phyloP scores from a whole-genome alignment of 2,888 invertebrate genomes.

The Melieria picta region DNA sequence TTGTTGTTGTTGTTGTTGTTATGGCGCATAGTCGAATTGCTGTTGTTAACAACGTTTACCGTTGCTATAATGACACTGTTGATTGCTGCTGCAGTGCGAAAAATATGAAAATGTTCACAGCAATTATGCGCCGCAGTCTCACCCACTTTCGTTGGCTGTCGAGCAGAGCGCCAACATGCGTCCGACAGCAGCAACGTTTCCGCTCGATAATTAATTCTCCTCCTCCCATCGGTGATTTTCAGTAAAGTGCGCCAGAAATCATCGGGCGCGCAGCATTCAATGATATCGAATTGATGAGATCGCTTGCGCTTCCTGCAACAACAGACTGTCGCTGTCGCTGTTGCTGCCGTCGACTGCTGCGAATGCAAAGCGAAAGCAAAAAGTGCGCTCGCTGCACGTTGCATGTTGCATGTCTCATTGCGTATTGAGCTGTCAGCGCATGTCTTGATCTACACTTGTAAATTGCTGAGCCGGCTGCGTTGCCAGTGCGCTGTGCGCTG shows the following conservation, averaged over 20 bases:
- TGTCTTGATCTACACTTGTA: constrained; percentile 47
- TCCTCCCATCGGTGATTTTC: too few species aligned
- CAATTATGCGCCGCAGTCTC: constrained; percentile 1
- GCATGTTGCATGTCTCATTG: constrained; percentile 29
- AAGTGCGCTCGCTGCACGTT: constrained; percentile 1
- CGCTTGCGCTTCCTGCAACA: constrained; percentile 23
- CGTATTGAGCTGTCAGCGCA: constrained; percentile 50
- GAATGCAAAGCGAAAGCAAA: constrained; percentile 7
- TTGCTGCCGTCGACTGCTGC: constrained; percentile 8
- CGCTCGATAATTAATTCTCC: constrained; percentile 22
- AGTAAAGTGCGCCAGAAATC: too few species aligned
- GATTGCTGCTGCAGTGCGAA: too few species aligned
- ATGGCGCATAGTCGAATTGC: background rate
- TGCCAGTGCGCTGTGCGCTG: constrained; percentile 38
- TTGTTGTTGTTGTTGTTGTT: background rate
- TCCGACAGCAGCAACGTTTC: constrained; percentile 22
- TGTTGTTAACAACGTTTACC: background rate
- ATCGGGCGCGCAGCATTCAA: too few species aligned
- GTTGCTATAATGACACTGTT: background rate
- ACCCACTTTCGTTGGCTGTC: too few species aligned
- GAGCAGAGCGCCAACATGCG: background rate
- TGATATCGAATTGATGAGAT: constrained; percentile 16
- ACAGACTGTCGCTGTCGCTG: background rate
- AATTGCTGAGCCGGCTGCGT: constrained; percentile 43
- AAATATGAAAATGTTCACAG: background rate